These are phyloP conservation scores for Ailurus styani DNA, from an alignment of 2,113 vertebrate genomes.

Conservation along the genomic window DNA sequence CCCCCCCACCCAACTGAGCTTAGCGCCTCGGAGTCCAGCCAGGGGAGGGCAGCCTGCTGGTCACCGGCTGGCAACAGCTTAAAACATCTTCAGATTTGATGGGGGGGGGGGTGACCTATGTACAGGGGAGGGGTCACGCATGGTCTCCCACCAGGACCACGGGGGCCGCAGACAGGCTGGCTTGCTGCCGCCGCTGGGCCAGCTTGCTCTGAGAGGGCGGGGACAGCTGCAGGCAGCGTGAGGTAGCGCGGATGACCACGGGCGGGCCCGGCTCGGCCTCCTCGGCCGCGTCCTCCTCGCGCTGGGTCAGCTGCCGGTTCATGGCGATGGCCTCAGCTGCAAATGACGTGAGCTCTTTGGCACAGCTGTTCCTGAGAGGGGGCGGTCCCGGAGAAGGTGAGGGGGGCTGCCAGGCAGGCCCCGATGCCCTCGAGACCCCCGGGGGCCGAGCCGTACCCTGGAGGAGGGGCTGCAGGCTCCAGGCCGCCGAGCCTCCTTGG, in stretches of 20 bases:
- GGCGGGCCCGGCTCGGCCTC: constrained; percentile 82
- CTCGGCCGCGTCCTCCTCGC: constrained; percentile 89
- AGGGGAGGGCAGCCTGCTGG: constrained; percentile 66
- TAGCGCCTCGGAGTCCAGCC: constrained; percentile 77
- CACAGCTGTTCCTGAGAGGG: constrained; percentile 90
- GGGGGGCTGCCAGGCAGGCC: accelerated
- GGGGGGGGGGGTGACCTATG: not conserved
- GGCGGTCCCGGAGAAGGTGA: not conserved
- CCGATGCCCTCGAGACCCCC: not conserved
- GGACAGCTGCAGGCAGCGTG: constrained; percentile 92
- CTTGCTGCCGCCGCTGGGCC: constrained; percentile 91
- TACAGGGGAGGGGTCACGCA: not conserved
- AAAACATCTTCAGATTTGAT: not conserved
- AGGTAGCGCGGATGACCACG: constrained; percentile 89
- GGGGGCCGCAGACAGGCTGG: constrained; percentile 87
- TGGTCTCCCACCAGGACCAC: constrained; percentile 92
- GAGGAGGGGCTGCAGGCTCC: not conserved
- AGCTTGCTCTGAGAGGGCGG: constrained; percentile 94
- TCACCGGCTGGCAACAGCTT: constrained; percentile 61
- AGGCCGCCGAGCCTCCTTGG: too few species aligned
- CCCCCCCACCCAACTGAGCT: constrained; percentile 86
- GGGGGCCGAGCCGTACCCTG: not conserved
- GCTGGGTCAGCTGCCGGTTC: constrained; percentile 93
- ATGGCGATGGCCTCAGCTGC: constrained; percentile 95
- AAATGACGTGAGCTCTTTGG: constrained; percentile 96